Evolutionary conservation across 2,888 invertebrate genomes (phyloP).

Genomic region (Agriopis marginaria): DNA sequence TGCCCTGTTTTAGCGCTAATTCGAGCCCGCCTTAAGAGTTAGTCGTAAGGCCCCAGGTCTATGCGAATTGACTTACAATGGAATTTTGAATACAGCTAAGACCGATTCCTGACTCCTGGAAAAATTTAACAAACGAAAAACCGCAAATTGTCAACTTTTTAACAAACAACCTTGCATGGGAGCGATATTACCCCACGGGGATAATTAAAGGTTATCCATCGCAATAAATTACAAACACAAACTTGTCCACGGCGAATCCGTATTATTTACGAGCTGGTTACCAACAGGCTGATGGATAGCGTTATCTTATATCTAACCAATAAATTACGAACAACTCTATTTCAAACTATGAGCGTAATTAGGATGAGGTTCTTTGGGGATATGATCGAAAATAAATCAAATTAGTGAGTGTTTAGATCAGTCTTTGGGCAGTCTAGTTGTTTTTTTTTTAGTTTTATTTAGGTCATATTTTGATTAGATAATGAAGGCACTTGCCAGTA

Average conservation of each 20-base stretch:
- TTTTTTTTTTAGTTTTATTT: too few species aligned
- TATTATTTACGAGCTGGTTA: slow-evolving; percentile 43
- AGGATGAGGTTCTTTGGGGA: slow-evolving; percentile 1
- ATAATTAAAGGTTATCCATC: slow-evolving; percentile 20
- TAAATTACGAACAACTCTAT: slow-evolving; percentile 72
- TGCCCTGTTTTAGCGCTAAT: too few species aligned
- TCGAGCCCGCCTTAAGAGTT: too few species aligned
- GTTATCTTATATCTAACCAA: slow-evolving; percentile 69
- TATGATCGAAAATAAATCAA: background rate
- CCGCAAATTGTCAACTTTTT: background rate
- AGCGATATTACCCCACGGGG: slow-evolving; percentile 5
- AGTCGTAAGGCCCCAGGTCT: too few species aligned
- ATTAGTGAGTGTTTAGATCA: too few species aligned
- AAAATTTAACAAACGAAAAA: background rate
- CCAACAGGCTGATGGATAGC: slow-evolving; percentile 59
- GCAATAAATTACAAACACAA: slow-evolving; percentile 35
- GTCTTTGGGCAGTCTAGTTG: too few species aligned
- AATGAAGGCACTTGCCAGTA: too few species aligned
- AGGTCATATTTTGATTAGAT: too few species aligned
- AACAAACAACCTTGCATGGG: slow-evolving; percentile 2
- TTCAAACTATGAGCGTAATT: slow-evolving; percentile 48
- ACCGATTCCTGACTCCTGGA: too few species aligned
- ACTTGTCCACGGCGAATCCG: slow-evolving; percentile 37
- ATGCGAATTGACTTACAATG: too few species aligned
- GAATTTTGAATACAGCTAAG: too few species aligned